Base-by-base conservation (phyloP, 2,113 vertebrate species). In the Cephalopholis sonnerati region DNA sequence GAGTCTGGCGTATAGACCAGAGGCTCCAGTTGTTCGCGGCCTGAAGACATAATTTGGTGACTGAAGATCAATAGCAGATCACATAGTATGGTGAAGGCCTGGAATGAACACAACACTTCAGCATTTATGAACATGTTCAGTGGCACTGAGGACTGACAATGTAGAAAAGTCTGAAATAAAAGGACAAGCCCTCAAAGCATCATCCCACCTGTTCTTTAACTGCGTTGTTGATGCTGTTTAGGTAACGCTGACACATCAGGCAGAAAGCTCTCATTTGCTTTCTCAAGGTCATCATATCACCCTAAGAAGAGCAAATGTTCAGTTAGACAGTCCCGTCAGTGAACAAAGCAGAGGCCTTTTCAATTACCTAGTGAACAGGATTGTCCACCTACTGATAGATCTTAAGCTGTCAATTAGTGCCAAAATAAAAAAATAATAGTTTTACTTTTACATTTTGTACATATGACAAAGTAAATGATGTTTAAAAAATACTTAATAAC, bases 31-130 rank as follows among this genome's bases (percentile, higher is more conserved):
- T 95, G 95, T 78, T 99, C 98, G 85, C 97, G 96, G 46, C 97
- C 97, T 86, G 97, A 97, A 64, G 97, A 96, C 94, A 98, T 96
- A 71, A 99, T 99, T 94, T 99, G 98, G 94, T 99, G 97, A 91
- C 98, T 99, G 96, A 99, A 99, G 96, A 99, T 98, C 96, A 99
- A 95, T 92, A 99, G 93, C 74, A 97, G 95, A 83, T 99, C 97
- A 90, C 97, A 98, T 0, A 99, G 94, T 91, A 98, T 97, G 90
- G 97, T 98, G 95, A 99, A 99, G 72, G 98, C 98, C 98, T 99
- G 89, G 51, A 83, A 89, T 57, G 69, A 83, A 79, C 79, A 78
- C 61, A 82, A 51, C 67, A 85, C n/a, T 73, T 83, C 24, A 80
- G 74, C 24, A 27, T 75, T 67, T 63, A 58, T 63, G 54, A 81